Percentiles rank a stretch among this genome's conserved stretches.
Evolutionary conservation across 2,113 vertebrate species (phyloP).

Genomic region (Oreochromis aureus): DNA sequence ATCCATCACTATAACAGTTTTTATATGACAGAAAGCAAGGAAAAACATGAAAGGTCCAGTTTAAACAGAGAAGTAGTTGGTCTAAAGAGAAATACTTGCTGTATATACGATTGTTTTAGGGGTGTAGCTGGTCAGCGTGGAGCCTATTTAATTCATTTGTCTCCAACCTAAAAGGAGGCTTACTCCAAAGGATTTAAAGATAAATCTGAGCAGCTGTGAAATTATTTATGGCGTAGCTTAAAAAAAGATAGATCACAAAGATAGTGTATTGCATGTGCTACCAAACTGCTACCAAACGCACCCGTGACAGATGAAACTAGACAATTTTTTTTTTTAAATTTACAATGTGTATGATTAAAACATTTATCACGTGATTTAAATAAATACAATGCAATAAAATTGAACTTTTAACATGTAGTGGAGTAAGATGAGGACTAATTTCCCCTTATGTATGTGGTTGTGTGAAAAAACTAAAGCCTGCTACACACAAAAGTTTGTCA

Average conservation of each 20-base stretch:
- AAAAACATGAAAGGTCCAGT: neutral
- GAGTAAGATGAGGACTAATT: neutral
- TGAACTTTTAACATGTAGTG: neutral
- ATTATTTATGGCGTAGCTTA: neutral
- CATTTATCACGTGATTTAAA: neutral
- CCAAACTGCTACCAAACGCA: neutral
- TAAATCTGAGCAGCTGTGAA: accelerated
- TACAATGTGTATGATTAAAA: neutral
- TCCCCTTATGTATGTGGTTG: neutral
- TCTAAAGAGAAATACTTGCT: neutral
- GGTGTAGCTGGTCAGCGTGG: neutral
- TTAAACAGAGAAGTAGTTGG: neutral
- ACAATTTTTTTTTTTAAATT: neutral
- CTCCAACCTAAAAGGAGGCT: neutral
- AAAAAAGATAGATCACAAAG: neutral
- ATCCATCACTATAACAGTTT: neutral
- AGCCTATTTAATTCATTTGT: neutral
- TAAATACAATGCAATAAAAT: neutral
- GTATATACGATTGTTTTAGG: neutral
- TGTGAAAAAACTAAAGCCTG: neutral
- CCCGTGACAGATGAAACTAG: neutral
- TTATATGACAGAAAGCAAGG: neutral
- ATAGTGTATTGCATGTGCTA: neutral
- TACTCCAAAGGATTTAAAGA: neutral
- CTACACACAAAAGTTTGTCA: neutral